phyloP scores from a whole-genome alignment of 2,888 invertebrate species.

The Drosophila aldrichi region DNA sequence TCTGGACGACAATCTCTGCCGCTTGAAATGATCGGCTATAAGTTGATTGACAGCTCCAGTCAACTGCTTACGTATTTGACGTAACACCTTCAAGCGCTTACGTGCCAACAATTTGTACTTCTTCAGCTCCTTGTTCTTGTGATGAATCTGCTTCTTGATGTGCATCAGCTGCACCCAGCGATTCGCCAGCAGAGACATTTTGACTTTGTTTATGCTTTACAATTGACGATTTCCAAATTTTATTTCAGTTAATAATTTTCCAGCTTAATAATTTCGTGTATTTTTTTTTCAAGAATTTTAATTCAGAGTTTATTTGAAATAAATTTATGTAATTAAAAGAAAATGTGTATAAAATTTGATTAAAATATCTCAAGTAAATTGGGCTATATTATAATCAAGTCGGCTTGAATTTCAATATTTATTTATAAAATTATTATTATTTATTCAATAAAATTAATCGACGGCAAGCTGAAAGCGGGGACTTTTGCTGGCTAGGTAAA shows the following conservation, averaged over 20 bases:
- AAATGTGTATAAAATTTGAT: neutral
- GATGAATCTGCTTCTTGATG: slow-evolving; percentile 31
- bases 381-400: no score
- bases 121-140: slow-evolving; percentile 26
- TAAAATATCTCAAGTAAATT: neutral
- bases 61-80: slow-evolving; percentile 28
- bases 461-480: neutral
- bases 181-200: slow-evolving; percentile 22
- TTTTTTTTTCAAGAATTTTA: neutral
- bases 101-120: slow-evolving; percentile 4
- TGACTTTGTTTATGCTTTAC: no score
- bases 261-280: neutral
- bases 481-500: slow-evolving; percentile 26
- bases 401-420: no score
- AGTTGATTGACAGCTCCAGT: slow-evolving; percentile 10
- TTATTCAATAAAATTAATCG: neutral
- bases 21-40: slow-evolving; percentile 8
- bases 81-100: slow-evolving; percentile 17
- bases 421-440: no score
- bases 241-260: no score
- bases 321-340: neutral
- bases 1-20: neutral
- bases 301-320: slow-evolving; percentile 31
- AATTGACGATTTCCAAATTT: neutral
- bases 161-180: slow-evolving; percentile 19